Percentiles rank a stretch among this genome's conserved stretches.
phyloP scores from a whole-genome alignment of 2,113 vertebrate species.

The Peromyscus leucopus region DNA sequence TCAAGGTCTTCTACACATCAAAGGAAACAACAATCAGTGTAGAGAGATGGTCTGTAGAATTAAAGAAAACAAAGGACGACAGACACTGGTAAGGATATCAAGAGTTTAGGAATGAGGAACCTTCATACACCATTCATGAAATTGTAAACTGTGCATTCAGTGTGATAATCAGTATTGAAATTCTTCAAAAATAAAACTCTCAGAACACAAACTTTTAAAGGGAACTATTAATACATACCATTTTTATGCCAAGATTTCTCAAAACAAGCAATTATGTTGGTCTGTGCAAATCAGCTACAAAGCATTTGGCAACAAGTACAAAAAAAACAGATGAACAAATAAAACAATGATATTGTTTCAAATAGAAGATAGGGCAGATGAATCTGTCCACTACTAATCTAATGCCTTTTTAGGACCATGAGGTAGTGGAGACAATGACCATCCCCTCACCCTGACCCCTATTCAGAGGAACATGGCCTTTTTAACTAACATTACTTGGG shows the following conservation, averaged over 20 bases:
- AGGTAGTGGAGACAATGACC: background rate
- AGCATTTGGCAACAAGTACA: conserved; percentile 2
- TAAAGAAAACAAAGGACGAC: background rate
- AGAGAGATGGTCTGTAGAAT: background rate
- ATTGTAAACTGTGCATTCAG: background rate
- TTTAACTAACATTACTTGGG: background rate
- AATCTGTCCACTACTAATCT: background rate
- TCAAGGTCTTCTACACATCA: background rate
- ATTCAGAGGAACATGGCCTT: background rate
- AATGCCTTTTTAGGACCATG: background rate
- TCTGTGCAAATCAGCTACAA: background rate
- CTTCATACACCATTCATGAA: background rate
- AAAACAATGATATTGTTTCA: background rate
- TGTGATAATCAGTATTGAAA: background rate
- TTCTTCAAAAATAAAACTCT: no score
- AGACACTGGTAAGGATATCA: no score
- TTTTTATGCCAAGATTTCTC: background rate
- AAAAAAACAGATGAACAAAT: background rate
- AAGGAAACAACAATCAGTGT: background rate
- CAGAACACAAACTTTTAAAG: background rate
- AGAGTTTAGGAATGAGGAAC: background rate
- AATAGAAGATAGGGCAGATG: background rate
- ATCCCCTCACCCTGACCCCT: background rate
- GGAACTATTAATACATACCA: background rate
- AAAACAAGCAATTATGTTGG: background rate